A percentile compares a stretch with the other conserved stretches of the same genome.
These are phyloP conservation scores for Sebastes schlegelii DNA, from an alignment of 2,113 vertebrate species.

Conservation along the genomic window DNA sequence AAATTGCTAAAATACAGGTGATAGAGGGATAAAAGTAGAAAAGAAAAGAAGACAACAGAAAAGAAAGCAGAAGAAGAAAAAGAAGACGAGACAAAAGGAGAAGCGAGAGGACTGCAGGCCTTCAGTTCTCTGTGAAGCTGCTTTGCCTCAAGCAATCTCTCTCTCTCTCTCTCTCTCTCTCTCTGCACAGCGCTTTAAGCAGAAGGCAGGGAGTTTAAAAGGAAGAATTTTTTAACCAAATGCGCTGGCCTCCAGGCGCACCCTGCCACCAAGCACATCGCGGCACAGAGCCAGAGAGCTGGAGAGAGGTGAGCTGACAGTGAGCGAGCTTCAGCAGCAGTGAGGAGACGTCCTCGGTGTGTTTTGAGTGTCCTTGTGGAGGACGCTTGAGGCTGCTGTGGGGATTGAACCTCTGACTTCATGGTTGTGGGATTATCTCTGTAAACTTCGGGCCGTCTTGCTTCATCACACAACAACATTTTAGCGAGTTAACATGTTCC, in stretches of 20 bases:
- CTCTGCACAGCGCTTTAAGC: constrained; percentile 36
- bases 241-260: constrained; percentile 60
- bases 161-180: constrained; percentile 32
- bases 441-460: background rate
- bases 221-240: constrained; percentile 57
- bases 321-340: constrained; percentile 37
- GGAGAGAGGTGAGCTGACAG: constrained; percentile 38
- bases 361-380: constrained; percentile 28
- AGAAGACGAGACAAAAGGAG: constrained; percentile 1
- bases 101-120: constrained; percentile 59
- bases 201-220: constrained; percentile 62
- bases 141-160: constrained; percentile 55
- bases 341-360: background rate
- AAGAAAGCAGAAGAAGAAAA: constrained; percentile 24
- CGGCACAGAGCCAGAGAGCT: constrained; percentile 34
- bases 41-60: constrained; percentile 11
- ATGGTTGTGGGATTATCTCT: constrained; percentile 17
- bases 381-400: constrained; percentile 3
- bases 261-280: constrained; percentile 54
- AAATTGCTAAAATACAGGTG: constrained; percentile 22
- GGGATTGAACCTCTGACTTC: constrained; percentile 35
- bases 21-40: constrained; percentile 16
- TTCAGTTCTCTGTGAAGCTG: constrained; percentile 62
- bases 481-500: background rate
- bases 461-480: background rate